Evolutionary conservation across 2,888 invertebrate genomes (phyloP), one percentile per base, ranked within the genome.

Genomic region (Apantesis nais): DNA sequence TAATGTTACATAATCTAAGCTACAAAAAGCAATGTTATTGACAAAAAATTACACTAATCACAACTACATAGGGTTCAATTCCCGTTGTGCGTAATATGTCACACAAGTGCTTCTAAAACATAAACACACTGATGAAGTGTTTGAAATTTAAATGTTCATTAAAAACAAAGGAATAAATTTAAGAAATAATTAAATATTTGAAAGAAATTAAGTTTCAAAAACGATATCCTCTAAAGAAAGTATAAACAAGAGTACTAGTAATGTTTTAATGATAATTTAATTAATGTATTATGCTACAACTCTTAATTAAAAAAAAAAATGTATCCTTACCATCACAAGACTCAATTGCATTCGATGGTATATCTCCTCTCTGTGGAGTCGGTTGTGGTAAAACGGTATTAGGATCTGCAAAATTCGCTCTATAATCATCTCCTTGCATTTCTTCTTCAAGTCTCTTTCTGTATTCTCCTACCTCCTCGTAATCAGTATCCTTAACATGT

Each of bases 371-470:
- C 37, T 81, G 79, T 0, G 79, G 60, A n/a, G 85, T 78, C 0
- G 89, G 87, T 37, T 84, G 82, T 0, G 90, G 88, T 34, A 89
- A 72, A 31, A 64, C 66, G 0, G 87, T 80, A 74, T 88, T 90
- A 12, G 89, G 85, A 74, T 92, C 91, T 16, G 93, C 90, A 68
- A 84, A 91, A 74, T 92, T 92, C 22, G 87, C 89, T 75, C 92
- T 89, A 55, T 92, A 92, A 65, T 94, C 93, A 66, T 95, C 95
- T 62, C 91, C 92, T 83, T 91, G 92, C 94, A 94, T 94, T 76
- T 91, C 85, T 60, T 92, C 91, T 67, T 91, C 92, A n/a, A 87
- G 81, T 73, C 91, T 93, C 75, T 84, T 83, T 67, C 88, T 86
- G 65, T 91, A 93, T 65, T 93, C 93, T 80, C 87, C 89, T 0